These are phyloP conservation scores for Doris montereyensis DNA, from an alignment of 2,888 invertebrate genomes.

Conservation along the genomic window DNA sequence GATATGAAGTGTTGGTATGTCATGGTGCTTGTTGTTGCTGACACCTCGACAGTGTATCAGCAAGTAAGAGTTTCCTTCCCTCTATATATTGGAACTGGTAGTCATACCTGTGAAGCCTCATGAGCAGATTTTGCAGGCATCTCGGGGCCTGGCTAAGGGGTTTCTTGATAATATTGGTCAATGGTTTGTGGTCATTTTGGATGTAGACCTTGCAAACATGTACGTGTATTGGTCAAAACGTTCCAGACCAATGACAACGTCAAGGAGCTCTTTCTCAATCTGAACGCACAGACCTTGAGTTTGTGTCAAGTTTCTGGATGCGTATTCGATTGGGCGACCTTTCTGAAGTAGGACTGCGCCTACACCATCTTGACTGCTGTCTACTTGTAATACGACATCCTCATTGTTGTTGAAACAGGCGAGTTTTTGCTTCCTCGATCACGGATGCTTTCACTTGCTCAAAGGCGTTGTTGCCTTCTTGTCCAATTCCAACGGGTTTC, in stretches of 20 bases:
- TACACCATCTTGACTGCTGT: constrained; percentile 39
- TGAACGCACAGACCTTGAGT: too few species aligned
- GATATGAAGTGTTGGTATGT: too few species aligned
- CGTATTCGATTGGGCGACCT: constrained; percentile 36
- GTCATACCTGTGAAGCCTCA: constrained; percentile 25
- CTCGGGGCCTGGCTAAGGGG: too few species aligned
- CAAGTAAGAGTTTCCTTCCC: constrained; percentile 18
- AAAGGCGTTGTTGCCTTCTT: constrained; percentile 20
- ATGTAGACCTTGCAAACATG: too few species aligned
- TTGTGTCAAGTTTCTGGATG: too few species aligned
- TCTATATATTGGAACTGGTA: constrained; percentile 5
- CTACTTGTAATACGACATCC: constrained; percentile 24
- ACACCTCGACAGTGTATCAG: constrained; percentile 32
- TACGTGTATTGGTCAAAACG: constrained; percentile 51
- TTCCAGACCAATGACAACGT: constrained; percentile 44
- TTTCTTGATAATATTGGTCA: constrained; percentile 14
- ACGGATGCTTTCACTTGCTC: constrained; percentile 29
- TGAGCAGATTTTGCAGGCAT: constrained; percentile 22
- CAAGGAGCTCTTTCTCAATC: constrained; percentile 23
- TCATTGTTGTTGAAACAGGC: constrained; percentile 1
- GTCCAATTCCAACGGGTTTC: constrained; percentile 38
- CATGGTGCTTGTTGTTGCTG: neutral
- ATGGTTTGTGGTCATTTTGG: constrained; percentile 31
- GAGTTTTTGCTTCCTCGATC: constrained; percentile 24
- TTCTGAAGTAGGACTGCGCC: constrained; percentile 39